phyloP scores from a whole-genome alignment of 2,888 invertebrate genomes.

The Teleogryllus oceanicus region DNA sequence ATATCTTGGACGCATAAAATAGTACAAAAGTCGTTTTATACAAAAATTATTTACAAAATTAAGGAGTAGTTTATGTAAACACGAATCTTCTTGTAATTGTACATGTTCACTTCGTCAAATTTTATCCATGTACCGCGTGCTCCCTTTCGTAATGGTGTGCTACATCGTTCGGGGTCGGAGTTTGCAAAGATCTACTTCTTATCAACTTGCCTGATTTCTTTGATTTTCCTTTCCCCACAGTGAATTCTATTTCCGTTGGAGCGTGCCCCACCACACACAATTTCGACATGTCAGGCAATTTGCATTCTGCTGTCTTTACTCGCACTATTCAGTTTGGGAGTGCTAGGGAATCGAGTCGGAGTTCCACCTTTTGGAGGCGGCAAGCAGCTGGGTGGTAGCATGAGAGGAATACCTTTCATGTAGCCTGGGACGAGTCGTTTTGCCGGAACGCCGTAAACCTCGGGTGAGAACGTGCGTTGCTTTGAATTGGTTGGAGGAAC shows the following conservation, averaged over 20 bases:
- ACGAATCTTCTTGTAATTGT: no score
- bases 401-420: not conserved
- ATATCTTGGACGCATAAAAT: no score
- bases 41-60: no score
- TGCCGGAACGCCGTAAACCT: not conserved
- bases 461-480: no score
- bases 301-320: not conserved
- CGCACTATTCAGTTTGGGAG: not conserved
- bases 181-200: conserved; percentile 18
- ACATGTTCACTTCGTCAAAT: no score
- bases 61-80: no score
- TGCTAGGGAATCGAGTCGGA: not conserved
- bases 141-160: no score
- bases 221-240: not conserved
- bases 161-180: not conserved
- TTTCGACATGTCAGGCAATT: no score
- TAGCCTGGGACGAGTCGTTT: not conserved
- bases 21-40: no score
- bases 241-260: not conserved
- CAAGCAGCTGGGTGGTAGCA: not conserved
- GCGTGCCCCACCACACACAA: not conserved
- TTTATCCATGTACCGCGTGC: no score
- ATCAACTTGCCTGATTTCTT: not conserved
- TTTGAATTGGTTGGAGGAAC: no score
- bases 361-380: not conserved